Percentiles rank a stretch among this genome's conserved stretches.
Conservation (phyloP, 2,797 vertebrate species). For the Gambusia yucatana region DNA sequence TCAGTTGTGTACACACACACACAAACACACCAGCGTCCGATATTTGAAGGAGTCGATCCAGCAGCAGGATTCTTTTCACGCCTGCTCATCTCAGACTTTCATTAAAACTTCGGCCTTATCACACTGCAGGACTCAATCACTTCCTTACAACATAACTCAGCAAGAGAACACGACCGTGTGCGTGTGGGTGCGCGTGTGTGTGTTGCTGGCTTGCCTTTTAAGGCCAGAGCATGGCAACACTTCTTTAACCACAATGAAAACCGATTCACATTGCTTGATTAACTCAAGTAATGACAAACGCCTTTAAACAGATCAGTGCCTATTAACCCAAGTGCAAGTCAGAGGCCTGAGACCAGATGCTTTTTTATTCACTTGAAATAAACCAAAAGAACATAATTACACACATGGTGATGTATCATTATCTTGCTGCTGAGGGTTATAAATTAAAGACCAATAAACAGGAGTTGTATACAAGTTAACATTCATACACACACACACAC, state of each 20-base stretch:
- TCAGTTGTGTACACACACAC: conserved; percentile 7
- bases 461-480: conserved; percentile 45
- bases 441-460: conserved; percentile 45
- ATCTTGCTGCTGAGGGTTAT: conserved; percentile 48
- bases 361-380: conserved; percentile 55
- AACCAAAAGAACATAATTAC: conserved; percentile 66
- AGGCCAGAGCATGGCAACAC: background rate
- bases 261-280: conserved; percentile 2
- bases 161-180: conserved; percentile 7
- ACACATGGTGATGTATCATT: conserved; percentile 47
- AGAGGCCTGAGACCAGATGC: conserved; percentile 47
- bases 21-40: conserved; percentile 22
- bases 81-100: conserved; percentile 75
- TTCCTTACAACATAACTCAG: conserved; percentile 47
- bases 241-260: conserved; percentile 8
- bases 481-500: conserved; percentile 23
- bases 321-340: conserved; percentile 44
- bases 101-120: conserved; percentile 73
- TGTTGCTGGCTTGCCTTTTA: conserved; percentile 1
- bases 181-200: conserved; percentile 16
- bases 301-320: conserved; percentile 21
- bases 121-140: conserved; percentile 65
- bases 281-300: background rate
- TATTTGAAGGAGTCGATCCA: conserved; percentile 55
- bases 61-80: conserved; percentile 62